Evolutionary conservation across 2,797 vertebrate species (phyloP), one percentile per base, ranked within the genome.

Genomic region (Crocodylus rhombifer): DNA sequence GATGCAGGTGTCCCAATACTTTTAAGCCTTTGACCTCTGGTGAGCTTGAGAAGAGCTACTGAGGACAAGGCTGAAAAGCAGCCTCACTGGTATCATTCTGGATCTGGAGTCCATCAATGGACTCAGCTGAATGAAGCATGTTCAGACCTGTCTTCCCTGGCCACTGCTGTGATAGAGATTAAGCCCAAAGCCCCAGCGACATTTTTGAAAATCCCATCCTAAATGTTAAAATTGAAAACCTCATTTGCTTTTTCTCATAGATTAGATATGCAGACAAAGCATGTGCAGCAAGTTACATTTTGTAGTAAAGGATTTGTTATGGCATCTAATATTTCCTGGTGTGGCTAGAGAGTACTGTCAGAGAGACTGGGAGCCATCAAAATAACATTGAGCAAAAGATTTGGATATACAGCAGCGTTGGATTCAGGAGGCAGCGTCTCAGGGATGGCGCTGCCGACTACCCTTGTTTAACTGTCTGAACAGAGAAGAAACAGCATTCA

Each of bases 401-500:
- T 21, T 84, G 51, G 57, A 63, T 7, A 58, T 80, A 20, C 28
- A 82, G 56, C 42, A 5, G 25, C 33, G 6, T 5, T 14, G 30
- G 2, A 0, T 12, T 77, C 84, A 62, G 57, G 26, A 30, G 30
- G 67, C 4, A 7, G 62, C 77, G 75, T 18, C 80, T 80, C 33
- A 4, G 63, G 25, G 65, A 55, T 11, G 13, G 42, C 83, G 84
- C 84, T 77, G 73, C 42, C 71, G 17, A 26, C 36, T 64, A 18
- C 15, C 4, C 18, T 76, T 60, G 0, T 77, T 76, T 69, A 78
- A 1, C 65, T 60, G 4, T 55, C 58, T 28, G 79, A 17, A 65
- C 58, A 89, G 69, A 64, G 15, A 55, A 33, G 82, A 51, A 64
- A 0, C 6, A 80, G 60, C 1, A 2, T 74, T 76, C 2, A 0